Evolutionary conservation across 2,888 invertebrate genomes (phyloP).

Genomic region (Oscheius sp.): DNA sequence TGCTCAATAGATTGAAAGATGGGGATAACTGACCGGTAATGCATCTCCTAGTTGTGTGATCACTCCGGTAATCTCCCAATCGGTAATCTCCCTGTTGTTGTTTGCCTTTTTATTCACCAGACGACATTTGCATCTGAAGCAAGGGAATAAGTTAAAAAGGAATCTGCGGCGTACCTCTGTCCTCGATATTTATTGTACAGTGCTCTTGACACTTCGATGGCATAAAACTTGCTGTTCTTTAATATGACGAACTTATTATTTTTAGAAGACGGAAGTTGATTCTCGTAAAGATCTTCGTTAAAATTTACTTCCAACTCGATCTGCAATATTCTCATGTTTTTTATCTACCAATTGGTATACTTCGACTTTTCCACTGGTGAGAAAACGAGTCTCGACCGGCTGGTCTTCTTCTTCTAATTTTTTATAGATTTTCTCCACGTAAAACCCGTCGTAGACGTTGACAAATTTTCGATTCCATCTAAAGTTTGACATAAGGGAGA

Average conservation of each 20-base stretch:
- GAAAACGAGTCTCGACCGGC: neutral
- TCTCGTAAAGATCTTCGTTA: neutral
- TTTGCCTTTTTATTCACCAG: neutral
- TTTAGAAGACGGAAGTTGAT: neutral
- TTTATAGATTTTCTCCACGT: slow-evolving; percentile 14
- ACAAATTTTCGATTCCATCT: neutral
- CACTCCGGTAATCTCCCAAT: neutral
- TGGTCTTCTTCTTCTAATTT: neutral
- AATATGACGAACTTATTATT: neutral
- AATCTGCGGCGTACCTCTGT: neutral
- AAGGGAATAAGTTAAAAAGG: neutral
- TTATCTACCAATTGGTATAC: too few relatives aligned
- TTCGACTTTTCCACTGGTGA: too few relatives aligned
- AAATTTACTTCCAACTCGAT: neutral
- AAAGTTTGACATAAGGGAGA: neutral
- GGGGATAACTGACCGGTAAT: neutral
- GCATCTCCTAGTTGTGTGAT: neutral
- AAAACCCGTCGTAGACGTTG: neutral
- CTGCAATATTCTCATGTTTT: neutral
- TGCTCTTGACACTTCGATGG: neutral
- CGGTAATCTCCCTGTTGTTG: neutral
- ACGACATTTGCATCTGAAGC: neutral
- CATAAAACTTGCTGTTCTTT: neutral
- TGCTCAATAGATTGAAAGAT: too few relatives aligned
- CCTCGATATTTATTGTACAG: neutral